Percentiles rank a stretch among this genome's conserved stretches.
Evolutionary conservation across 2,888 invertebrate species (phyloP).

Genomic region (Drosophila stalkeri): DNA sequence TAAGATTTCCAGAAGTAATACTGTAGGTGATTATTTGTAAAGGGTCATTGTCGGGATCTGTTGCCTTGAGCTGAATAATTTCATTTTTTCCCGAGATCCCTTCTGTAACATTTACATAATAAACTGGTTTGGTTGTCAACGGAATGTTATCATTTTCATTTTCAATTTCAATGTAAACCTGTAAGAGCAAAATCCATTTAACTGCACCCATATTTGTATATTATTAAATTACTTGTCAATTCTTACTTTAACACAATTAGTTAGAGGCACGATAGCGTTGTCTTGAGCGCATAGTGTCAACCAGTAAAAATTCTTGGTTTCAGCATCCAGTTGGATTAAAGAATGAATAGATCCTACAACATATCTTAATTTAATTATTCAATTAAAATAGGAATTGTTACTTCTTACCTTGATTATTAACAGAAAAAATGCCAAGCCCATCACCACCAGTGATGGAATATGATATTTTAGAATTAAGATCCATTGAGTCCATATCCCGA

Average conservation of each 20-base stretch:
- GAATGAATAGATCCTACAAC: constrained; percentile 93
- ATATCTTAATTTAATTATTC: neutral
- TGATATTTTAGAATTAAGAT: constrained; percentile 92
- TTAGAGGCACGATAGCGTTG: constrained; percentile 94
- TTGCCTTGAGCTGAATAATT: constrained; percentile 91
- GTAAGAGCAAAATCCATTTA: constrained; percentile 48
- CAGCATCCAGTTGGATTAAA: constrained; percentile 93
- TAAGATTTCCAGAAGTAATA: constrained; percentile 96
- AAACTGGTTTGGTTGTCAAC: constrained; percentile 93
- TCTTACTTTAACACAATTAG: constrained; percentile 92
- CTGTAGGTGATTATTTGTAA: constrained; percentile 90
- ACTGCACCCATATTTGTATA: neutral
- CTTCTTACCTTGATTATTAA: constrained; percentile 93
- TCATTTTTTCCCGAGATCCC: constrained; percentile 90
- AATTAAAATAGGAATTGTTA: neutral
- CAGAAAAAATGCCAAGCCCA: constrained; percentile 95
- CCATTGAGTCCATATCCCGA: constrained; percentile 91
- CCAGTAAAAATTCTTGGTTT: constrained; percentile 95
- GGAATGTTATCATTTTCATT: constrained; percentile 99
- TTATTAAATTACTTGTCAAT: neutral
- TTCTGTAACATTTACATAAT: constrained; percentile 92
- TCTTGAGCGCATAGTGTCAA: constrained; percentile 97
- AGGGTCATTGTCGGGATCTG: constrained; percentile 91
- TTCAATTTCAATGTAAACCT: constrained; percentile 93
- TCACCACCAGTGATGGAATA: constrained; percentile 95